Evolutionary conservation across 2,113 vertebrate species (phyloP).

Genomic region (Oxyura jamaicensis): DNA sequence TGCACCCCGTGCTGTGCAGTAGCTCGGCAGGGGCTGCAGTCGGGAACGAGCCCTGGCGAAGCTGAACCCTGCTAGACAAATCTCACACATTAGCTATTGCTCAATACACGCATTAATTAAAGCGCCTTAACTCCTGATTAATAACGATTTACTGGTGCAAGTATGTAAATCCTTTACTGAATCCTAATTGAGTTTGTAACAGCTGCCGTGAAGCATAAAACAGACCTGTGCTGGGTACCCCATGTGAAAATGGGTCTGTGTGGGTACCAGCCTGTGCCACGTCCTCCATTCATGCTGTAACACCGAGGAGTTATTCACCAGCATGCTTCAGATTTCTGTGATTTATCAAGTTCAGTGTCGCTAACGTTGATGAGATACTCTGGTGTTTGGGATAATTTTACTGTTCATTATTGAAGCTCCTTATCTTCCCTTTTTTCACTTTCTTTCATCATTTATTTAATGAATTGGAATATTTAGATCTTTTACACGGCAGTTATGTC

Average conservation of each 20-base stretch:
- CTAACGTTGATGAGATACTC: not conserved
- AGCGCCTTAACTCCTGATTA: not conserved
- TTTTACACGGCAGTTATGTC: not conserved
- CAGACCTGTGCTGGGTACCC: too few species aligned
- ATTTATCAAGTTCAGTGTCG: not conserved
- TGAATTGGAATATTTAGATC: not conserved
- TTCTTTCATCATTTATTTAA: not conserved
- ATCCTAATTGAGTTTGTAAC: not conserved
- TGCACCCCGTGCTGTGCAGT: not conserved
- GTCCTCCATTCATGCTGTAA: not conserved
- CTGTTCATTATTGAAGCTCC: not conserved
- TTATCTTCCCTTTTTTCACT: not conserved
- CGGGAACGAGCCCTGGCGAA: not conserved
- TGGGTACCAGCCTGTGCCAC: not conserved
- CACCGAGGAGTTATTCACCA: not conserved
- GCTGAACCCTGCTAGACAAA: not conserved
- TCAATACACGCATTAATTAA: not conserved
- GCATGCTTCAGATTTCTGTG: not conserved
- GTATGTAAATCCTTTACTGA: not conserved
- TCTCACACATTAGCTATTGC: not conserved
- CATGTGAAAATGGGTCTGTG: not conserved
- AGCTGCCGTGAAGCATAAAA: not conserved
- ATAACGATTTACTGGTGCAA: not conserved
- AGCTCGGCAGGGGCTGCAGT: accelerated
- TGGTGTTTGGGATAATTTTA: not conserved